A percentile compares a stretch with the other conserved stretches of the same genome.
Evolutionary conservation across 2,797 vertebrate species (phyloP).

Genomic region (Muscicapa striata): DNA sequence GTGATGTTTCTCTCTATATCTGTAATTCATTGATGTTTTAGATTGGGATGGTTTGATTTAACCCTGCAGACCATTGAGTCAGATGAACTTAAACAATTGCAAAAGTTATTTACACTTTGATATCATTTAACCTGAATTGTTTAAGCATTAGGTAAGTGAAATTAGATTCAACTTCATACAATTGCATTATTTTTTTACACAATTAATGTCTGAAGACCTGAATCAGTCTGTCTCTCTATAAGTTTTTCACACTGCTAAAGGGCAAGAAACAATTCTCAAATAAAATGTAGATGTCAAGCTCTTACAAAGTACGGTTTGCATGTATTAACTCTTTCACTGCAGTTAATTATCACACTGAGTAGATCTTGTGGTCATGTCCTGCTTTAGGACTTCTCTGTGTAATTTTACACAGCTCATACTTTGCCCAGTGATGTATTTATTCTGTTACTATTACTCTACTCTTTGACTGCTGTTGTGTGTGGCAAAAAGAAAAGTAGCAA

Average conservation of each 20-base stretch:
- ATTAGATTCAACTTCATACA: neutral
- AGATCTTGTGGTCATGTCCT: neutral
- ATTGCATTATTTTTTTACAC: rapidly evolving
- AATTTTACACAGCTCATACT: neutral
- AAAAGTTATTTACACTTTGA: neutral
- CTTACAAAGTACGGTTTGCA: neutral
- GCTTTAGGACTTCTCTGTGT: neutral
- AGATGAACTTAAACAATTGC: neutral
- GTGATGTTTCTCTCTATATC: neutral
- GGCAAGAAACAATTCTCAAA: neutral
- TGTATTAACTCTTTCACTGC: neutral
- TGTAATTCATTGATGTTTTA: neutral
- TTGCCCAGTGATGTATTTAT: neutral
- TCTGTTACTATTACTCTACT: neutral
- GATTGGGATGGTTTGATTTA: neutral
- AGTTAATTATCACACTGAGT: neutral
- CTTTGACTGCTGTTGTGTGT: neutral
- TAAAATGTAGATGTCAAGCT: neutral
- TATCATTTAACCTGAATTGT: neutral
- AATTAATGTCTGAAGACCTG: neutral
- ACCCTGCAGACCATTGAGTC: neutral
- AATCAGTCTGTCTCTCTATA: neutral
- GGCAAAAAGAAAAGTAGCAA: neutral
- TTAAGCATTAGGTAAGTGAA: neutral
- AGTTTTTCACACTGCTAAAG: neutral